These are phyloP conservation scores for Nanorana parkeri DNA, from an alignment of 2,113 vertebrate genomes.

Conservation along the genomic window DNA sequence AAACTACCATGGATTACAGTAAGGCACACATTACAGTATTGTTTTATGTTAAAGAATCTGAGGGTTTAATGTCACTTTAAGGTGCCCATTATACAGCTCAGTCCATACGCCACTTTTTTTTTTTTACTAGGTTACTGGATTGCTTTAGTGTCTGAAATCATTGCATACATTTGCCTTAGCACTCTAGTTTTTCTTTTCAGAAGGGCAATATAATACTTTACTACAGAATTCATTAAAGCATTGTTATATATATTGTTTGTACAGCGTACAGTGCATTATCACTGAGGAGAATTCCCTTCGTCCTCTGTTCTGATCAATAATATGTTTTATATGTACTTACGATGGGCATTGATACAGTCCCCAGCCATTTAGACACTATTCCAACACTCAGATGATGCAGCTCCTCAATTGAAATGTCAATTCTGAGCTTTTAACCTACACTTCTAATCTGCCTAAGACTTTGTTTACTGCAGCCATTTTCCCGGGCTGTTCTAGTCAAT, in stretches of 20 bases:
- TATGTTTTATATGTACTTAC: constrained; percentile 29
- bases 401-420: constrained; percentile 48
- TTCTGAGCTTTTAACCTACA: constrained; percentile 52
- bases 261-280: neutral
- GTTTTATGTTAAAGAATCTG: too few species aligned
- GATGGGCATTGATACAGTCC: constrained; percentile 29
- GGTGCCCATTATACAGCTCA: too few species aligned
- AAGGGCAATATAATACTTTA: neutral
- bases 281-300: neutral
- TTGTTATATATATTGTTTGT: constrained; percentile 10
- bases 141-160: too few species aligned
- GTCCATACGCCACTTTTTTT: too few species aligned
- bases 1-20: too few species aligned
- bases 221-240: neutral
- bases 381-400: constrained; percentile 33
- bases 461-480: constrained; percentile 49
- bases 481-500: constrained; percentile 53
- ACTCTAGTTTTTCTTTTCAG: too few species aligned
- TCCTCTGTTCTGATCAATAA: constrained; percentile 3
- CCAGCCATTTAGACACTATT: constrained; percentile 38
- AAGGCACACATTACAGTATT: too few species aligned
- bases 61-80: too few species aligned
- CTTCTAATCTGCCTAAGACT: constrained; percentile 53
- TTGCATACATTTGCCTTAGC: too few species aligned
- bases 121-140: too few species aligned